phyloP scores from a whole-genome alignment of 2,113 vertebrate species.

The Mustela nigripes region DNA sequence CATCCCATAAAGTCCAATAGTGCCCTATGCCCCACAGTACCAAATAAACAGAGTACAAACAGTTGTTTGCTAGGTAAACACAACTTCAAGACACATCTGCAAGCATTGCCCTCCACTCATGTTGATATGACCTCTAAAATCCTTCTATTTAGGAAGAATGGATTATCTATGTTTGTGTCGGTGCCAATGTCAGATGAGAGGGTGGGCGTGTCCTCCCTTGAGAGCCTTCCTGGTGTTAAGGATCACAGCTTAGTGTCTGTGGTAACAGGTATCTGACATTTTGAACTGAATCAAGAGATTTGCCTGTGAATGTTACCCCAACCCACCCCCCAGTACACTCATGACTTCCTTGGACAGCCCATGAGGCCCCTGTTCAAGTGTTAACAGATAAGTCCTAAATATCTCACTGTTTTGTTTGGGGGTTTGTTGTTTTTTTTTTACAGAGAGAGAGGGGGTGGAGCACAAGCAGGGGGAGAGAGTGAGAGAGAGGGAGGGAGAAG shows the following conservation, averaged over 20 bases:
- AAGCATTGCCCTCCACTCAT: neutral
- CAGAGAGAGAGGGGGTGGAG: too few species aligned
- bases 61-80: neutral
- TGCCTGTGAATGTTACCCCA: neutral
- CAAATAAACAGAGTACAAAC: neutral
- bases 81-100: neutral
- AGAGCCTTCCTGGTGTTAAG: neutral
- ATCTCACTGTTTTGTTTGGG: fast-evolving
- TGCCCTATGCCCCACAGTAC: neutral
- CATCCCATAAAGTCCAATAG: neutral
- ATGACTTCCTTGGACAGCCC: neutral
- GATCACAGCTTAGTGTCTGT: neutral
- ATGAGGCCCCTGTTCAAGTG: neutral
- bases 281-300: neutral
- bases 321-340: fast-evolving
- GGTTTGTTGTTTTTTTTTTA: too few species aligned
- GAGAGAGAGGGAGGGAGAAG: too few species aligned
- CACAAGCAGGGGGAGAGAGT: too few species aligned
- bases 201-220: neutral
- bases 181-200: neutral
- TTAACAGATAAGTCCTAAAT: neutral
- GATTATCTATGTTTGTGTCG: neutral
- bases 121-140: neutral
- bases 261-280: neutral
- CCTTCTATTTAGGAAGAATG: neutral